Percentiles rank a stretch among this genome's conserved stretches.
Conservation (phyloP, 1,140 invertebrate genomes). For the Samia ricini region DNA sequence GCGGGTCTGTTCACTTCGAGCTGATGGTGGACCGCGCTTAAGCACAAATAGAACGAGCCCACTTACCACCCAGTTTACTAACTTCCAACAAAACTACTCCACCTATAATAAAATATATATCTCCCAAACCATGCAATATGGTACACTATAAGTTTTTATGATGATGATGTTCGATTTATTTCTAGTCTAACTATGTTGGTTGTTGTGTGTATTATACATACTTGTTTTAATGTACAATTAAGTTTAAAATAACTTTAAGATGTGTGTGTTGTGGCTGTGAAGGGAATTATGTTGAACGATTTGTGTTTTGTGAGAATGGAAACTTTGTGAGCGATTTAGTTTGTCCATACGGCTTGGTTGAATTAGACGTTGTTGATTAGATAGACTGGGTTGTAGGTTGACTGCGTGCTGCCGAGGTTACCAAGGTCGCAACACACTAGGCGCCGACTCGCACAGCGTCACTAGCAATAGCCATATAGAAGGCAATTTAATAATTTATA, state of each 20-base stretch:
- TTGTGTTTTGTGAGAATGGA: background rate
- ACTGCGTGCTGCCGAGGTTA: constrained; percentile 7
- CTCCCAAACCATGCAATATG: background rate
- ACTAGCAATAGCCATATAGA: constrained; percentile 71
- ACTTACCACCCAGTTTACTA: constrained; percentile 21
- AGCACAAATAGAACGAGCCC: constrained; percentile 20
- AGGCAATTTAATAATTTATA: constrained; percentile 71
- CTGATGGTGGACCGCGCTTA: constrained; percentile 88
- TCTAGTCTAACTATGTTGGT: background rate
- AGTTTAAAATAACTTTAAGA: background rate
- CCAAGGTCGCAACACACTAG: constrained; percentile 13
- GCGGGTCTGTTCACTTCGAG: constrained; percentile 97
- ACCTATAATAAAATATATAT: background rate
- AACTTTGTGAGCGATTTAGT: background rate
- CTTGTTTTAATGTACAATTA: background rate
- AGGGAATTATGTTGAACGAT: background rate
- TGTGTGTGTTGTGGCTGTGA: background rate
- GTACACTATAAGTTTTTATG: too few relatives aligned
- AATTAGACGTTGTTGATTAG: background rate
- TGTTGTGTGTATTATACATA: background rate
- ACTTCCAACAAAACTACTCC: constrained; percentile 2
- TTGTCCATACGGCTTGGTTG: background rate
- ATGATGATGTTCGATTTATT: background rate
- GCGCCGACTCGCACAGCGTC: constrained; percentile 32
- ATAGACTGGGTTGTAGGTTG: background rate